A percentile compares a stretch with the other conserved stretches of the same genome.
Conservation (phyloP, 2,797 vertebrate species). For the Helostoma temminkii region DNA sequence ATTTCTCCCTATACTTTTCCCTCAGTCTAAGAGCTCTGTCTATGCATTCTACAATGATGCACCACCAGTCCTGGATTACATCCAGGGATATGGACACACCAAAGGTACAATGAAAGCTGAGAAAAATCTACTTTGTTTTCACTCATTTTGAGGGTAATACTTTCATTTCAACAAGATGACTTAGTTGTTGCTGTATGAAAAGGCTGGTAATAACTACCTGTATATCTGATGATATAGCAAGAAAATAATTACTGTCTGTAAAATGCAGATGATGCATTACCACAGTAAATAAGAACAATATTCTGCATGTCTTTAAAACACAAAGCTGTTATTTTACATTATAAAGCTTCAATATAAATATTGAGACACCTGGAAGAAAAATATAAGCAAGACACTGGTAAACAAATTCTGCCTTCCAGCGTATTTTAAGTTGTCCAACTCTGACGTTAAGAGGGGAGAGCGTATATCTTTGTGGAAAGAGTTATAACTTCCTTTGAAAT, state of each 20-base stretch:
- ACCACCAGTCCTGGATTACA: conserved; percentile 80
- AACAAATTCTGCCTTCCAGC: no score
- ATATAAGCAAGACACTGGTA: no score
- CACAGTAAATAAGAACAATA: no score
- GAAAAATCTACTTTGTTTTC: not conserved
- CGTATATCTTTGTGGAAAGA: not conserved
- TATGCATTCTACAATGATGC: conserved; percentile 93
- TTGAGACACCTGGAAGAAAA: no score
- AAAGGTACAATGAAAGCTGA: conserved; percentile 86
- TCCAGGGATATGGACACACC: conserved; percentile 85
- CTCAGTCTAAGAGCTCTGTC: conserved; percentile 85
- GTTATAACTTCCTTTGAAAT: not conserved
- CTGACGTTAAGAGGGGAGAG: not conserved
- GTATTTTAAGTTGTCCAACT: no score
- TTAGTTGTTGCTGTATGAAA: not conserved
- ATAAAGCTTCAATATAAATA: no score
- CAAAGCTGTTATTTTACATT: no score
- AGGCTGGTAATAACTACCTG: not conserved
- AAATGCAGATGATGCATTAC: no score
- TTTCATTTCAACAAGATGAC: not conserved
- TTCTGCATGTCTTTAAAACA: no score
- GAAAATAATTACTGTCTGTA: no score
- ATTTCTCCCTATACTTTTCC: conserved; percentile 3
- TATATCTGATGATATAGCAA: no score
- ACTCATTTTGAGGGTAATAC: not conserved